These are phyloP conservation scores for Agelaius tricolor DNA, from an alignment of 2,113 vertebrate species.

Conservation along the genomic window DNA sequence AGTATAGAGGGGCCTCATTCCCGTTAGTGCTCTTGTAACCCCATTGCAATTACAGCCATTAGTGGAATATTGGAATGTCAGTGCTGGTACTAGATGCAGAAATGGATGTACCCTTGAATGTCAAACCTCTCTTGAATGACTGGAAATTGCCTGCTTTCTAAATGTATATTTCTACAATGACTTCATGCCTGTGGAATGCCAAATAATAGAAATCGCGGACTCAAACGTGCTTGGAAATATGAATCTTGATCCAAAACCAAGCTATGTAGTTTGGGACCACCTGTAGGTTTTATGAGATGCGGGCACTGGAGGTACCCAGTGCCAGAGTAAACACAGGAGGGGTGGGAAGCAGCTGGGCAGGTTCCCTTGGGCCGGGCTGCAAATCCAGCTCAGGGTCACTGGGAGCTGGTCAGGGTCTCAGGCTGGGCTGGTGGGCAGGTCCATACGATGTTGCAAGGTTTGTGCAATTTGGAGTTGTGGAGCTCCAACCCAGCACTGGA, in stretches of 20 bases:
- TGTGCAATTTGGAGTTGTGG: neutral
- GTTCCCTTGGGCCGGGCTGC: neutral
- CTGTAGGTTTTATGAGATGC: neutral
- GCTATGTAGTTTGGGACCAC: neutral
- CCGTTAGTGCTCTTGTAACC: neutral
- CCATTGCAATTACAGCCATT: neutral
- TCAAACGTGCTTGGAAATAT: neutral
- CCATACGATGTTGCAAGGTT: neutral
- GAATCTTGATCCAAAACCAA: neutral
- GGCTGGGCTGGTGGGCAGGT: fast-evolving
- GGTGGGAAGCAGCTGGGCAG: neutral
- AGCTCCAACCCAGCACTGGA: neutral
- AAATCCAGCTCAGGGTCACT: neutral
- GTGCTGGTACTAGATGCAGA: neutral
- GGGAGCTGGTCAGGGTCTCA: fast-evolving
- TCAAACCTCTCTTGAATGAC: neutral
- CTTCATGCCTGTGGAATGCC: neutral
- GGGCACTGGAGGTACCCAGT: neutral
- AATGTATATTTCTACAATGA: neutral
- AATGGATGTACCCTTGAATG: neutral
- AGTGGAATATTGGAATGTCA: neutral
- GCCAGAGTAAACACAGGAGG: neutral
- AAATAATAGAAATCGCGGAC: slow-evolving; percentile 3
- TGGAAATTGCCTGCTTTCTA: neutral
- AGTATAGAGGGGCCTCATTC: neutral